phyloP scores from a whole-genome alignment of 2,797 vertebrate genomes.

The Protonibea diacanthus region DNA sequence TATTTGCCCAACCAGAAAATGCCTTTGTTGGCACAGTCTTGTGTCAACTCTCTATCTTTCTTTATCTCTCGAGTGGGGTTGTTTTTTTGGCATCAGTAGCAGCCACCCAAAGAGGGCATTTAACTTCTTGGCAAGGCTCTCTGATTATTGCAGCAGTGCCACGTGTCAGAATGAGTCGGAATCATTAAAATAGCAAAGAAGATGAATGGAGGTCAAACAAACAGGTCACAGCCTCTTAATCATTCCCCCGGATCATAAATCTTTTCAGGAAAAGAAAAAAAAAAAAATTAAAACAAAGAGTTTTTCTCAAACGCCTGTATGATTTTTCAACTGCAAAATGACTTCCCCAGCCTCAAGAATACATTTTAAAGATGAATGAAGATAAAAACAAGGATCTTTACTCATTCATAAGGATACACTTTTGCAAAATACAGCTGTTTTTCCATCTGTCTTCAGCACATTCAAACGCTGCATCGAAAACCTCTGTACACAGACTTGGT shows the following conservation, averaged over 20 bases:
- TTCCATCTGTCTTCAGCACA: slow-evolving; percentile 10
- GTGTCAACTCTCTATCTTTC: neutral
- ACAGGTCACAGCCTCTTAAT: slow-evolving; percentile 56
- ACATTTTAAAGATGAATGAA: slow-evolving; percentile 6
- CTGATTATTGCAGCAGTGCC: slow-evolving; percentile 43
- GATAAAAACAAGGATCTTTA: slow-evolving; percentile 14
- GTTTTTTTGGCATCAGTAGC: neutral
- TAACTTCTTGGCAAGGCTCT: slow-evolving; percentile 13
- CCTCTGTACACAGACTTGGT: slow-evolving; percentile 20
- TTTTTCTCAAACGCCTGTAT: neutral
- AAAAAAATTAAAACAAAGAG: neutral
- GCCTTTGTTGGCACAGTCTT: neutral
- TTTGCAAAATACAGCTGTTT: slow-evolving; percentile 17
- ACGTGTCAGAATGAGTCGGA: slow-evolving; percentile 44
- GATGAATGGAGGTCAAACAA: slow-evolving; percentile 62
- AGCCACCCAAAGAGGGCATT: slow-evolving; percentile 8
- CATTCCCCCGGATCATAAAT: slow-evolving; percentile 27
- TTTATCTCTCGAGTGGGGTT: neutral
- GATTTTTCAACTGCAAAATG: slow-evolving; percentile 22
- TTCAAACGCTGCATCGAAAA: neutral
- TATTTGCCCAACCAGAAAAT: neutral
- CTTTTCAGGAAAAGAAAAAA: slow-evolving; percentile 1
- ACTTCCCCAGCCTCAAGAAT: slow-evolving; percentile 6
- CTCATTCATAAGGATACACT: neutral
- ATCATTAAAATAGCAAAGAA: slow-evolving; percentile 51